Conservation (phyloP, 2,797 vertebrate species). For the Fistularia tabacaria region DNA sequence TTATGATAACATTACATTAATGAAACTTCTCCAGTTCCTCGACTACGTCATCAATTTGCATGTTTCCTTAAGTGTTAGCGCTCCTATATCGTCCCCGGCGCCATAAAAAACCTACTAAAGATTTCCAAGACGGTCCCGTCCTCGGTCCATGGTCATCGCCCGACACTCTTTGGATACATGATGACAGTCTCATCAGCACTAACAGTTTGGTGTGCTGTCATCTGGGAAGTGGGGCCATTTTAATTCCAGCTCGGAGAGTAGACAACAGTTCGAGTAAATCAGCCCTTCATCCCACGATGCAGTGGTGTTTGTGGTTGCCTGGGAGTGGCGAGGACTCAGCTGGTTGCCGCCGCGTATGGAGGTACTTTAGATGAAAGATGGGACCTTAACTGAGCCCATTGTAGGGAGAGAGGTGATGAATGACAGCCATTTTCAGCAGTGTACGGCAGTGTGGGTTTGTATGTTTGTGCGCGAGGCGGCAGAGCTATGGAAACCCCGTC, state of each 20-base stretch:
- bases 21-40: neutral
- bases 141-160: neutral
- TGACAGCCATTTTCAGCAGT: conserved; percentile 59
- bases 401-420: conserved; percentile 64
- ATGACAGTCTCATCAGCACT: conserved; percentile 22
- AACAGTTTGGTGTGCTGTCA: conserved; percentile 12
- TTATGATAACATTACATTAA: no score
- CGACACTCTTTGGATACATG: neutral
- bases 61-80: neutral
- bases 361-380: conserved; percentile 61
- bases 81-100: neutral
- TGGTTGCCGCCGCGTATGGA: conserved; percentile 39
- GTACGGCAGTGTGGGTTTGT: conserved; percentile 14
- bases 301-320: conserved; percentile 32
- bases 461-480: conserved; percentile 32
- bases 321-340: conserved; percentile 34
- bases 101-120: neutral
- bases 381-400: conserved; percentile 59
- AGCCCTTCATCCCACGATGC: conserved; percentile 21
- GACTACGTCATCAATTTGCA: neutral
- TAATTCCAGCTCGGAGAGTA: conserved; percentile 28
- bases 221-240: conserved; percentile 24
- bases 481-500: conserved; percentile 49
- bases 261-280: conserved; percentile 38
- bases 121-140: neutral